Evolutionary conservation across 1,140 invertebrate genomes (phyloP), one percentile per base, ranked within the genome.

Genomic region (Zaprionus lachaisei): DNA sequence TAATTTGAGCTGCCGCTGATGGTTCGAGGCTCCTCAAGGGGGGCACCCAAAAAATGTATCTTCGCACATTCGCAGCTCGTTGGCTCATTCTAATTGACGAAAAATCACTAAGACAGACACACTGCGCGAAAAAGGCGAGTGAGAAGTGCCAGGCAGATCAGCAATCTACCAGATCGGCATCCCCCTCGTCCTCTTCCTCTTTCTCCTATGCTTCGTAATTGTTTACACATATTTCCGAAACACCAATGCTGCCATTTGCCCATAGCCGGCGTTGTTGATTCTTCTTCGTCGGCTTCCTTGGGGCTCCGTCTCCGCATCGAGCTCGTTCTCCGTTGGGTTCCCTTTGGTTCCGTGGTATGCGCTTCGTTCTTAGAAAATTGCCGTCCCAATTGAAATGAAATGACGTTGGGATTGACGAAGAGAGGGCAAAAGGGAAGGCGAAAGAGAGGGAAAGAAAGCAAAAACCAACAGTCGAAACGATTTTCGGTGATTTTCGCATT

Each of bases 291-390:
- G 38, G n/a, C n/a, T 47, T 47, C 41, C 41, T 17, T 17, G 41
- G 38, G 38, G 4, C 49, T 57, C 15, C n/a, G n/a, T 49, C 77
- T 31, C 22, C 56, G n/a, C 7, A 47, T 47, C 41, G 38, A n/a
- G 34, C 41, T 44, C 55, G 20, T 60, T 66, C 51, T 51, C 14
- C 22, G 7, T 15, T 34, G 64, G 38, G 51, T 66, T 44, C 64
- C 64, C 63, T 79, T 83, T 86, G 83, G 66, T 82, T 86, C 73
- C 77, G 58, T 72, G 83, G 83, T 86, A 86, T 86, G 83, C 83
- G 83, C 83, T 89, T 83, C 83, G 81, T 83, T 89, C 85, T 89
- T 89, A 89, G 85, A 89, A 89, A 89, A 89, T 89, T 89, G 85
- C 85, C 85, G 84, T 90, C 84, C 84, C 84, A 76, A 84, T 89